A percentile compares a stretch with the other conserved stretches of the same genome.
Evolutionary conservation across 2,888 invertebrate genomes (phyloP).

Genomic region (Hydriomena furcata): DNA sequence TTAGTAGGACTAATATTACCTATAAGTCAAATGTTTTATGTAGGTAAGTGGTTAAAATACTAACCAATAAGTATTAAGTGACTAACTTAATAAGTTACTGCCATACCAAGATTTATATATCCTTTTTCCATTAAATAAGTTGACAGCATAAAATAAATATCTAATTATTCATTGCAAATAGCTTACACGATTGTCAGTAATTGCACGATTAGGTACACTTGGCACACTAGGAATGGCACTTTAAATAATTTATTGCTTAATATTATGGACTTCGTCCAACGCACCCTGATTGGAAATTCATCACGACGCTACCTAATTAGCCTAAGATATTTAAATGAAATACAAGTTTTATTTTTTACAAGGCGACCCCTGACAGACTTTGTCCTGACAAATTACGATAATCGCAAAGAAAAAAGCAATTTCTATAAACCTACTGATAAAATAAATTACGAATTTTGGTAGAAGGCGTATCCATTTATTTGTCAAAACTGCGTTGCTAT

Average conservation of each 20-base stretch:
- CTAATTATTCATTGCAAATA: constrained; percentile 32
- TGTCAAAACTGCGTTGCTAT: too few species aligned
- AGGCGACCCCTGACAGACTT: too few species aligned
- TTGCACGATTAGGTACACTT: constrained; percentile 29
- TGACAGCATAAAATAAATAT: constrained; percentile 16
- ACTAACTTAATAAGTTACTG: constrained; percentile 1
- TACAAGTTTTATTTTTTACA: too few species aligned
- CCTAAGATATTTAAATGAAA: too few species aligned
- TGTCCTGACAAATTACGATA: too few species aligned
- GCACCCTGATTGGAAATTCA: constrained; percentile 2
- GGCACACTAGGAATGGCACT: constrained; percentile 24
- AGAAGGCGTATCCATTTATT: too few species aligned
- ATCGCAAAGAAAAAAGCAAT: too few species aligned
- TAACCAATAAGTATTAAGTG: neutral
- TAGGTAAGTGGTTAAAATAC: too few species aligned
- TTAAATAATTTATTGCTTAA: constrained; percentile 27
- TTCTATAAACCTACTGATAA: too few species aligned
- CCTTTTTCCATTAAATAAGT: constrained; percentile 22
- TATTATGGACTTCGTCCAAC: constrained; percentile 13
- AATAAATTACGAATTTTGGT: too few species aligned
- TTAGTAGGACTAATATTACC: too few species aligned
- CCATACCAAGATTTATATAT: constrained; percentile 23
- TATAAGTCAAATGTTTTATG: too few species aligned
- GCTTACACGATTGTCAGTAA: constrained; percentile 28
- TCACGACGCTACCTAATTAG: neutral